Conservation (phyloP, 1,140 invertebrate genomes). For the Triops longicaudatus region DNA sequence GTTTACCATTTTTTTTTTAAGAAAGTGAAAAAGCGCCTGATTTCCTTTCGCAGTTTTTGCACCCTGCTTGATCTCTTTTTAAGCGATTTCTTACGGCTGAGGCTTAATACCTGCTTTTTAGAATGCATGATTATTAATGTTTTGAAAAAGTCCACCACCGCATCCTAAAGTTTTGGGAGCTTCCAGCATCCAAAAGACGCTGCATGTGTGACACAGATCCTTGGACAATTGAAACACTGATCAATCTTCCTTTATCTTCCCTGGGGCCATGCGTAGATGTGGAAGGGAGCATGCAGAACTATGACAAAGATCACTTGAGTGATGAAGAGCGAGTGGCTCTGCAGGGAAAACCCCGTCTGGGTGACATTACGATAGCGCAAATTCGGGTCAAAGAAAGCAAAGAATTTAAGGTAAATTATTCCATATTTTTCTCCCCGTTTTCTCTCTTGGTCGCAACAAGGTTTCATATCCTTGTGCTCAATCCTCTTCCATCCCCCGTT, state of each 20-base stretch:
- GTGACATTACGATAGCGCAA: constrained; percentile 70
- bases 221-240: neutral
- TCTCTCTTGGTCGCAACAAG: neutral
- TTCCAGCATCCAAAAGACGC: neutral
- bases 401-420: constrained; percentile 80
- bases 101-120: no score
- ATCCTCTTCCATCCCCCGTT: neutral
- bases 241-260: neutral
- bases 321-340: constrained; percentile 80
- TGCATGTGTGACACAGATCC: neutral
- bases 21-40: no score
- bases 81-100: no score
- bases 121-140: no score
- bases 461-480: neutral
- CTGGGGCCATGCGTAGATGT: neutral
- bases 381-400: constrained; percentile 92
- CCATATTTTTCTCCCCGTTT: neutral
- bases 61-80: no score
- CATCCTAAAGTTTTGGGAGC: neutral
- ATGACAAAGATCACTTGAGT: constrained; percentile 36
- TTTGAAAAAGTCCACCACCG: no score
- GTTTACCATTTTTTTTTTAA: no score
- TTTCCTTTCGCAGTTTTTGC: no score
- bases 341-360: constrained; percentile 79
- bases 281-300: constrained; percentile 13